phyloP scores from a whole-genome alignment of 2,797 vertebrate species.

The Mormyrus proboscirostris region DNA sequence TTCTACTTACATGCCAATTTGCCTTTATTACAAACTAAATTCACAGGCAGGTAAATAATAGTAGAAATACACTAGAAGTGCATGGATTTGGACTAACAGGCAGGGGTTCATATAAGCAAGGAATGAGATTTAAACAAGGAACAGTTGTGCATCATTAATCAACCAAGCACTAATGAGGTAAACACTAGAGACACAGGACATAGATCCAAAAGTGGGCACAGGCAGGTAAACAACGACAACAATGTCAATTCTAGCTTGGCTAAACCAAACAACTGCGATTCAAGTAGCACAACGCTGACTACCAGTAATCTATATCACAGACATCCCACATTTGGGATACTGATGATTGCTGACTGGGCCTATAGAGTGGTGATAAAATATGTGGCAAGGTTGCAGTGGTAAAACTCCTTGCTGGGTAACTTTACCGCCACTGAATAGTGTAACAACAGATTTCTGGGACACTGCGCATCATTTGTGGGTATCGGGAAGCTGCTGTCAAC shows the following conservation, averaged over 20 bases:
- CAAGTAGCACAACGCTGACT: neutral
- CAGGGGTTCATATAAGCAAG: neutral
- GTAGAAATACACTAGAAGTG: neutral
- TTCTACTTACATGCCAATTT: neutral
- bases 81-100: neutral
- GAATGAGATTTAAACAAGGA: neutral
- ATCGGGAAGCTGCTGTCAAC: neutral
- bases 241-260: neutral
- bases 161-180: neutral
- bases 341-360: neutral
- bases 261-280: neutral
- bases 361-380: neutral
- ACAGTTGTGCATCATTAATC: neutral
- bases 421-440: neutral
- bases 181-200: neutral
- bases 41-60: neutral
- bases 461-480: neutral
- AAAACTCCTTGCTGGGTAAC: neutral
- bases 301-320: neutral
- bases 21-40: neutral
- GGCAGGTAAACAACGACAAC: neutral
- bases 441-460: neutral
- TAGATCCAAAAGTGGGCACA: neutral
- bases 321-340: neutral
- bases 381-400: neutral